phyloP scores from a whole-genome alignment of 2,113 vertebrate genomes.

The Tragelaphus scriptus region DNA sequence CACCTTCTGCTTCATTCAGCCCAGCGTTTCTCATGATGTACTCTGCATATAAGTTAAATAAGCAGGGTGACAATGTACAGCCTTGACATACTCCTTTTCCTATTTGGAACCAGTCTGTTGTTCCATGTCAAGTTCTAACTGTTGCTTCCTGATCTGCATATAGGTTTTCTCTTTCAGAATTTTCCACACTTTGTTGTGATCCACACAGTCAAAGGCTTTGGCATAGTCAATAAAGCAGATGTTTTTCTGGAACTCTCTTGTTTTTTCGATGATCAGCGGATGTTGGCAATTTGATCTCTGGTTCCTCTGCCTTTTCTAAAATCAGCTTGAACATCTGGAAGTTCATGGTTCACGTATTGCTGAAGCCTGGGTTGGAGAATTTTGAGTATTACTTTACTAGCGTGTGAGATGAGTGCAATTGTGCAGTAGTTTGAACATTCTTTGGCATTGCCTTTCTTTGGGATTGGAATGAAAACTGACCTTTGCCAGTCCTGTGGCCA shows the following conservation, averaged over 20 bases:
- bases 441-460: neutral
- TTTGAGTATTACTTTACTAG: neutral
- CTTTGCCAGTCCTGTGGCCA: neutral
- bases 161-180: neutral
- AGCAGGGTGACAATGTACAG: no score
- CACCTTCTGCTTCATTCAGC: no score
- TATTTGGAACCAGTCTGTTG: no score
- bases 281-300: neutral
- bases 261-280: rapidly evolving
- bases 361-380: neutral
- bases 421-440: neutral
- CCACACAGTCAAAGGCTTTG: neutral
- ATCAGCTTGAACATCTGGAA: neutral
- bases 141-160: neutral
- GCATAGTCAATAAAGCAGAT: neutral
- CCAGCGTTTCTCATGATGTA: no score
- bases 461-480: neutral
- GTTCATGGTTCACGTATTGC: rapidly evolving
- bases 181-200: neutral
- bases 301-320: neutral
- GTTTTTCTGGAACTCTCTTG: neutral
- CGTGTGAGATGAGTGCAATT: neutral
- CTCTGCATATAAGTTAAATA: no score
- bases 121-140: no score
- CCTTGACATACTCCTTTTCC: no score